Base-by-base conservation (phyloP, 1,140 invertebrate genomes). In the Drosophila bifasciata region DNA sequence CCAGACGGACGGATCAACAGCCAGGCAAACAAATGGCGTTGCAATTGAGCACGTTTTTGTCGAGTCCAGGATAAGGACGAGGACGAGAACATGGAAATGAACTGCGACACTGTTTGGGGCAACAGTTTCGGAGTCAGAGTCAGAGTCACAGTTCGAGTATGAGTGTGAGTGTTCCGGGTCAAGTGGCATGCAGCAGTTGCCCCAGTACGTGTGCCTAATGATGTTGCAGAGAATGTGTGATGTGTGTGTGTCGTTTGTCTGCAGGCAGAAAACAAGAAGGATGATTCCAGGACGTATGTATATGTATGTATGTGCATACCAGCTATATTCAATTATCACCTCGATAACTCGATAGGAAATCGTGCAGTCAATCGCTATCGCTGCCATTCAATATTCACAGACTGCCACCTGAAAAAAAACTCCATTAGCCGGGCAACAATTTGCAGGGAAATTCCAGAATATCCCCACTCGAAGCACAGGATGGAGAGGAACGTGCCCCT, bases 1-100 rank as follows among this genome's bases (percentile, higher is more conserved):
- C 32, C 32, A 36, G 32, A 36, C 11, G 32, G 46, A 43, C 62
- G 77, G 83, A 78, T 89, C 69, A 81, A 85, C 70, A 67, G 77
- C 67, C 76, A 84, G 79, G 81, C 80, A 89, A 89, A 90, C 85
- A 89, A 90, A 89, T 90, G 77, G 74, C 85, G 80, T 86, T 90
- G 80, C 86, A 89, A 89, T 89, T 90, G 85, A 85, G 86, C 85
- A 89, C 85, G 86, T 89, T 89, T 88, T 71, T 71, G 80, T 71
- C 61, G 56, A 52, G 66, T 67, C 51, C 69, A 44, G 53, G 40
- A 28, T 28, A 39, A 44, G 44, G 41, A 28, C 28, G 28, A 32
- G 8, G 11, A 36, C 32, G 9, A 36, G 45, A 11, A 21, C 52
- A 79, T 86, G 77, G 85, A 89, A 89, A 89, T 89, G 79, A 85